Base-by-base conservation (phyloP, 2,797 vertebrate genomes). In the Malacoctenus gilli region DNA sequence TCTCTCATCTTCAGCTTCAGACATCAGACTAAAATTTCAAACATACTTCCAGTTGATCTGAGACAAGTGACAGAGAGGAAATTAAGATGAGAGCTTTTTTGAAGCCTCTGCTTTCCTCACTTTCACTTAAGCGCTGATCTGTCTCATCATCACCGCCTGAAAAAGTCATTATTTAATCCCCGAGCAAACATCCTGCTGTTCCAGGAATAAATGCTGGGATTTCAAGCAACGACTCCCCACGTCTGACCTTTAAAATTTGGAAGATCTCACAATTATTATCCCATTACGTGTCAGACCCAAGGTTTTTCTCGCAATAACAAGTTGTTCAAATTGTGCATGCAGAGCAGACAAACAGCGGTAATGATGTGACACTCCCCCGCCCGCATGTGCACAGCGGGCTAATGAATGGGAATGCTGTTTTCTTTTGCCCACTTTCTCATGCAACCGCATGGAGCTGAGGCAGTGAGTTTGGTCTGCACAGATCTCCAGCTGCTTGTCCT, bases 391-490 rank as follows among this genome's bases (percentile, higher is more conserved):
- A 43, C 64, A 41, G 68, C 57, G 35, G 53, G 30, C 47, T 64
- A 59, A 58, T 73, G 62, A 68, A 28, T 23, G 34, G 55, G 18
- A 46, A 32, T 48, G 36, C 18, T 55, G 14, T 59, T 59, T 65
- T 51, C 55, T 54, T 43, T 52, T 19, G 8, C 51, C 63, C 42
- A 48, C 47, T 34, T 57, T 56, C 9, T 61, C 56, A 32, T 28
- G 22, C 3, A 50, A 50, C 58, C 44, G 21, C 42, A 34, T 57
- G 54, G 31, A 60, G n/a, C 28, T 40, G 41, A 52, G 13, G 23
- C 63, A 49, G 60, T 39, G 37, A 36, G 37, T 10, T 68, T 2
- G 48, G 52, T 20, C 12, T 48, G 18, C 40, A 41, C 52, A 12
- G 23, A 35, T 48, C 42, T 51, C 5, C 19, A 53, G 25, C 6